phyloP scores from a whole-genome alignment of 2,888 invertebrate genomes.

The Plemyria rubiginata region DNA sequence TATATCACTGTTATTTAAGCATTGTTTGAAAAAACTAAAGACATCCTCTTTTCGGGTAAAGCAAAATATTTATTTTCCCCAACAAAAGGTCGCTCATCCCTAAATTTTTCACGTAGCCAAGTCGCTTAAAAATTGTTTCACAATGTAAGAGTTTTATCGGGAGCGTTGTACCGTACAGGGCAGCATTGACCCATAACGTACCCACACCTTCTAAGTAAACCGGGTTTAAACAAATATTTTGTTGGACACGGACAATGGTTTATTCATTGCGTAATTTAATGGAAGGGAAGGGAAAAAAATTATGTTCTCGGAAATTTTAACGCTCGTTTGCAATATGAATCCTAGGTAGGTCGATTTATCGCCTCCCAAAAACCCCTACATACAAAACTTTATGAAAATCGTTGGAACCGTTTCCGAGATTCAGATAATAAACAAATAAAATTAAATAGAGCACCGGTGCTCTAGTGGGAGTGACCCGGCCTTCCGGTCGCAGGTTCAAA shows the following conservation, averaged over 20 bases:
- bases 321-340: too few species aligned
- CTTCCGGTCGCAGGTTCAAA: too few species aligned
- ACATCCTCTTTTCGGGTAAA: neutral
- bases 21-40: neutral
- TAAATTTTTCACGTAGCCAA: slow-evolving; percentile 8
- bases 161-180: slow-evolving; percentile 27
- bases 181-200: slow-evolving; percentile 41
- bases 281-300: neutral
- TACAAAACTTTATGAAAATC: too few species aligned
- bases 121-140: slow-evolving; percentile 16
- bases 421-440: too few species aligned
- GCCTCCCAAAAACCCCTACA: too few species aligned
- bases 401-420: too few species aligned
- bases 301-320: too few species aligned
- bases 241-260: slow-evolving; percentile 30
- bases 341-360: too few species aligned
- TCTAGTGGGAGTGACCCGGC: too few species aligned
- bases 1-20: neutral
- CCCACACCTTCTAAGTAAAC: slow-evolving; percentile 35
- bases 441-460: too few species aligned
- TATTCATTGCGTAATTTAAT: slow-evolving; percentile 11
- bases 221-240: slow-evolving; percentile 35
- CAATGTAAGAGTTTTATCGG: slow-evolving; percentile 26
- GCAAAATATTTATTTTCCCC: neutral
- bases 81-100: neutral